Evolutionary conservation across 1,140 invertebrate genomes (phyloP), one percentile per base, ranked within the genome.

Genomic region (Sipha flava): DNA sequence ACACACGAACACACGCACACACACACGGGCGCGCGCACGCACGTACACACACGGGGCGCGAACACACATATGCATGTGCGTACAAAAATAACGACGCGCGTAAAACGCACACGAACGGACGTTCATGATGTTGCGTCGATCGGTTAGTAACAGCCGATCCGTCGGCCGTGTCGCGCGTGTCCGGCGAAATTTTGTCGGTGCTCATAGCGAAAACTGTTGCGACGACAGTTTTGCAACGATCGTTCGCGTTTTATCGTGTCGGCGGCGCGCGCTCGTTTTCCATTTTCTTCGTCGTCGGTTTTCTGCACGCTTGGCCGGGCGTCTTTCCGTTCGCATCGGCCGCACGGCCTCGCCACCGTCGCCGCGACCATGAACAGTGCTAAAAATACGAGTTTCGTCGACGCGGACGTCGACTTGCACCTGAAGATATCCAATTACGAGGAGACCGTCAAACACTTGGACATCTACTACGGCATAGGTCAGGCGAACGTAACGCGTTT

Each of bases 381-480:
- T 21, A 43, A 73, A 57, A 77, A 77, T 37, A 70, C 64, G 72
- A 82, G 82, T 64, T 79, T 82, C 23, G 29, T 77, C 31, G 82
- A 82, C 16, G 26, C 81, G 23, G 82, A 82, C 47, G 62, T 80
- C 3, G 83, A 82, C 43, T n/a, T 79, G 29, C 79, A 81, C 45
- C 85, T 93, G 40, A 94, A 93, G 87, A 91, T 92, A 47, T 91
- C 91, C 10, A 94, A 94, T 86, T 96, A 96, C 88, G 94, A 95
- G 86, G 93, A 95, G 81, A 95, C 93, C 47, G 93, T 96, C 3
- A 88, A 90, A 82, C 93, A 95, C 86, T 86, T 97, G 68, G 94
- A 97, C 86, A 91, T 94, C 84, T 96, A 95, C 85, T 97, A 96
- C 90, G 94, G 94, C 83, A 93, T 95, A 83, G 94, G 94, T 95